Evolutionary conservation across 2,888 invertebrate species (phyloP), one percentile per base, ranked within the genome.

Genomic region (Leptodirus hochenwartii): DNA sequence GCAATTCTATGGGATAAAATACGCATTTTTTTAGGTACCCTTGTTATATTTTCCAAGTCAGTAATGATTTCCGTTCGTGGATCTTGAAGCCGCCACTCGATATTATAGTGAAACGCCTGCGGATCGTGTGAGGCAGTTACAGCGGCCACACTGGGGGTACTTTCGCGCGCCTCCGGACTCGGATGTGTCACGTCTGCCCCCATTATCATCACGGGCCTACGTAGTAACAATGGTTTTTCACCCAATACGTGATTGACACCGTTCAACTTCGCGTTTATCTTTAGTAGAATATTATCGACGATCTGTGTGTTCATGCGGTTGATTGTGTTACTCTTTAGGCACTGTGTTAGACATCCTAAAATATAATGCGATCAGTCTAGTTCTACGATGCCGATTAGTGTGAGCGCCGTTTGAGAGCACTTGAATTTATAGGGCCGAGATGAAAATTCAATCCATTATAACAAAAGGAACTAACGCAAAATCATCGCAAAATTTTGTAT

Each of bases 121-220:
- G 54, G 39, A 49, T 80, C 80, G 35, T 75, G 65, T 0, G 79
- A 80, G 0, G 81, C 78, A 0, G 77, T 76, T 2, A 84, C 78
- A 0, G 75, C 76, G 1, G 74, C 75, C 17, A 76, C 72, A 46
- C 74, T 74, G 0, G 69, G 69, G 37, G 67, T 44, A 11, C 55
- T 54, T 4, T 53, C 47, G 64, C 65, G 51, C 2, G 76, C 69
- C 34, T 79, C 80, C 0, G 84, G 82, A 2, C 81, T 70, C 0
- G 91, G 88, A 59, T 91, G 91, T 0, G 90, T 88, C 4, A 91
- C 90, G 55, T 91, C 91, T 5, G 88, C 88, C 0, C 91, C 91
- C 52, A 56, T 54, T 24, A 56, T 45, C 51, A 77, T 69, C 9
- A 64, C 63, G 1, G 73, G 72, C 1, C 40, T 46, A n/a, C 6